Base-by-base conservation (phyloP, 2,797 vertebrate species). In the Merluccius polli region DNA sequence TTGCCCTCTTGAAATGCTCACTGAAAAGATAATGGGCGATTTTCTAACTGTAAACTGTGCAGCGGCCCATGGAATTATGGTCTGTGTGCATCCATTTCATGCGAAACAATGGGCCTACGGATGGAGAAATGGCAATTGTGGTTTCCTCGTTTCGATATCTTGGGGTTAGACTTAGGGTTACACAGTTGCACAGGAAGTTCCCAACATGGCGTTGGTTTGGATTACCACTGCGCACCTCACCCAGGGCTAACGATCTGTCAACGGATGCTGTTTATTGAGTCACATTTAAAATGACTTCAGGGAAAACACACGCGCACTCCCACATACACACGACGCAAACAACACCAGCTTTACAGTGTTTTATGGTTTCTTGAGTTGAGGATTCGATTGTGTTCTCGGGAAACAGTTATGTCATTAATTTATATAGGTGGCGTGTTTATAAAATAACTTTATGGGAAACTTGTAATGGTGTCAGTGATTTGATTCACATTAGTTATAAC, bases 381-480 rank as follows among this genome's bases (percentile, higher is more conserved):
- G 59, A 27, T 65, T 65, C 10, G n/a, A 65, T 27, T 3, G 11
- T 59, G n/a, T 59, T 24, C 21, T 7, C 6, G 16, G 24, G 24
- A 3, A 27, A 65, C 59, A 65, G n/a, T 65, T 27, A 12, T 12
- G 24, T 65, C 11, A 27, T 65, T 63, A 8, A 27, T 27, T 63
- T 24, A 63, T 63, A 63, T 27, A 63, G 24, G 52, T 15, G 36
- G 36, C 10, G n/a, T 63, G 7, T 24, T 63, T 63, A 63, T 18
- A 63, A 63, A n/a, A 63, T 63, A 9, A 24, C 59, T 65, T 65
- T 13, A 65, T 65, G 59, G 59, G 59, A 65, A 65, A 65, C 59
- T 24, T 27, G 59, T 24, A 27, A 11, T 11, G 52, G 10, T 65
- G 3, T 65, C n/a, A 6, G 59, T 65, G 59, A 27, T 65, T 65